Percentiles rank a stretch among this genome's conserved stretches.
These are phyloP conservation scores for Lathronympha strigana DNA, from an alignment of 2,888 invertebrate species.

Conservation along the genomic window DNA sequence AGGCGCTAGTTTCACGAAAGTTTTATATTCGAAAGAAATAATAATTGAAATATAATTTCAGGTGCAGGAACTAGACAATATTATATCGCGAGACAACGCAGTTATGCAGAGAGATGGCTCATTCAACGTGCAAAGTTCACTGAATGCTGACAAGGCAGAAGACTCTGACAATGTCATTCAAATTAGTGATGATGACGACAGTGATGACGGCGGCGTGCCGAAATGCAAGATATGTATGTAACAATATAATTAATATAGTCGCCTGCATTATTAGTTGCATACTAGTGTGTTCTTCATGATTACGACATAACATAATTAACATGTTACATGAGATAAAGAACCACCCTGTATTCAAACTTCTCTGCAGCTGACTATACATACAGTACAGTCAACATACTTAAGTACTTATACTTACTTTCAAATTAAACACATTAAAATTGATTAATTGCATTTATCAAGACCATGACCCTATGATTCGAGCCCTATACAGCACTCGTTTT, in stretches of 20 bases:
- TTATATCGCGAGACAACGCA: slow-evolving; percentile 82
- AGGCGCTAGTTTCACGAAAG: too few relatives aligned
- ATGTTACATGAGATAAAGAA: too few relatives aligned
- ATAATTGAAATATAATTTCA: slow-evolving; percentile 51
- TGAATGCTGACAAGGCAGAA: slow-evolving; percentile 40
- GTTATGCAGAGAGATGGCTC: slow-evolving; percentile 89
- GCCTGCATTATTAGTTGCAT: not conserved
- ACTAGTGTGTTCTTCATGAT: not conserved
- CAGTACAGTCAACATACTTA: too few relatives aligned
- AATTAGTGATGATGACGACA: slow-evolving; percentile 80
- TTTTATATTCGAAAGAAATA: too few relatives aligned
- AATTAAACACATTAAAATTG: too few relatives aligned
- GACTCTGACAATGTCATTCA: slow-evolving; percentile 73
- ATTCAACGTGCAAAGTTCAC: slow-evolving; percentile 64
- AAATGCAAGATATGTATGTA: slow-evolving; percentile 78
- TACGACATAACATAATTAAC: not conserved
- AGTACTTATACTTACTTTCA: too few relatives aligned
- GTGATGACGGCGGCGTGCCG: slow-evolving; percentile 55
- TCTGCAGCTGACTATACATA: too few relatives aligned
- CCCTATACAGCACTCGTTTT: too few relatives aligned
- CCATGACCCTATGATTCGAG: too few relatives aligned
- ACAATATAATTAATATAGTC: not conserved
- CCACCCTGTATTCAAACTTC: too few relatives aligned
- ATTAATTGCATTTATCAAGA: too few relatives aligned
- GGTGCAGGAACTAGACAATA: slow-evolving; percentile 85